Evolutionary conservation across 2,113 vertebrate species (phyloP).

Genomic region (Pollachius pollachius): DNA sequence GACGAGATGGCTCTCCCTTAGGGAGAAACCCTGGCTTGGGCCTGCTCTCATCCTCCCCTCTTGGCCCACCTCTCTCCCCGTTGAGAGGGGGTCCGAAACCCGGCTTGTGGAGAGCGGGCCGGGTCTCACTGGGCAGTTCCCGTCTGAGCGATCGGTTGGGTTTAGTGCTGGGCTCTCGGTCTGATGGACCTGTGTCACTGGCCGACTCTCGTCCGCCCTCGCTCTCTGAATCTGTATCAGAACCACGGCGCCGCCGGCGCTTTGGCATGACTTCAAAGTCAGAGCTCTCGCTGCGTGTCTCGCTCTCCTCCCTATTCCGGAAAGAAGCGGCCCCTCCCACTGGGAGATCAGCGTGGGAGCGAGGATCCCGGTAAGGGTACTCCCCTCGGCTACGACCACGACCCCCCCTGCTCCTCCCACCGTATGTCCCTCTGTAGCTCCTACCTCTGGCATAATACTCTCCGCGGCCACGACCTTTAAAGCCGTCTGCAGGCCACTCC

Average conservation of each 20-base stretch:
- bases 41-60: constrained; percentile 81
- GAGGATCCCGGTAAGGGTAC: constrained; percentile 86
- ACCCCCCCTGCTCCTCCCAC: constrained; percentile 84
- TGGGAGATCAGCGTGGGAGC: constrained; percentile 81
- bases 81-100: constrained; percentile 61
- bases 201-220: constrained; percentile 91
- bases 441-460: constrained; percentile 96
- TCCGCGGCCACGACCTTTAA: constrained; percentile 88
- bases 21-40: constrained; percentile 92
- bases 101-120: constrained; percentile 55
- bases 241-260: constrained; percentile 86
- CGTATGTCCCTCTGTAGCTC: constrained; percentile 91
- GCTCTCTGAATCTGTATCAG: constrained; percentile 96
- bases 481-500: constrained; percentile 89
- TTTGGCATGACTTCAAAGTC: constrained; percentile 96
- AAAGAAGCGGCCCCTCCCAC: constrained; percentile 57
- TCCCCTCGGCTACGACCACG: constrained; percentile 89
- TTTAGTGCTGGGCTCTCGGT: constrained; percentile 88
- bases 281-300: constrained; percentile 96
- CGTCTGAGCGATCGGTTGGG: constrained; percentile 76
- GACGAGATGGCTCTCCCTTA: constrained; percentile 90
- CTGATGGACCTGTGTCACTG: constrained; percentile 89
- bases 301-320: constrained; percentile 92
- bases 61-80: constrained; percentile 54
- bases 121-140: constrained; percentile 63